phyloP scores from a whole-genome alignment of 2,888 invertebrate species.

The Myopa testacea region DNA sequence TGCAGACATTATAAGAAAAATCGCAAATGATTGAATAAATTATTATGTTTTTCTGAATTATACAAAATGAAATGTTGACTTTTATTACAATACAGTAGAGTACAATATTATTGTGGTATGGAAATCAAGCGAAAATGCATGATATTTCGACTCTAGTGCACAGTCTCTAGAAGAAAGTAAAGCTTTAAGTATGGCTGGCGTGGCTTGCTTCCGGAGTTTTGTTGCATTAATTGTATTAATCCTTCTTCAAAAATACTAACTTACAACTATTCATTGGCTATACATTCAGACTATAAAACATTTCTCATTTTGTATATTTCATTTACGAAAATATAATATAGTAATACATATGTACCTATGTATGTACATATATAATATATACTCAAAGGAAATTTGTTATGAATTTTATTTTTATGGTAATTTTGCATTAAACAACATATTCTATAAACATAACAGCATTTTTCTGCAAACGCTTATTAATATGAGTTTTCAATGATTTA shows the following conservation, averaged over 20 bases:
- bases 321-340: constrained; percentile 17
- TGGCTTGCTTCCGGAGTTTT: not conserved
- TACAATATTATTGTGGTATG: not conserved
- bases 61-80: constrained; percentile 44
- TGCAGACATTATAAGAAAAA: constrained; percentile 24
- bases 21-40: constrained; percentile 38
- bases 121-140: constrained; percentile 5
- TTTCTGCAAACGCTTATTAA: not conserved
- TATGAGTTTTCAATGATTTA: not conserved
- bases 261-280: constrained; percentile 11
- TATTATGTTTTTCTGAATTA: constrained; percentile 44
- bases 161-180: not conserved
- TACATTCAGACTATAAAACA: not conserved
- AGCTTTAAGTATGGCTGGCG: not conserved
- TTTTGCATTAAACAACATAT: not conserved
- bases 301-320: constrained; percentile 20
- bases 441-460: not conserved
- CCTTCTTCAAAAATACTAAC: not conserved
- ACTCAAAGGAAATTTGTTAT: not conserved
- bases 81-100: constrained; percentile 17
- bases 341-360: not conserved
- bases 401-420: not conserved
- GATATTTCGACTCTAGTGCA: not conserved
- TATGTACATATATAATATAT: not conserved
- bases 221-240: not conserved